Evolutionary conservation across 2,113 vertebrate species (phyloP), one percentile per base, ranked within the genome.

Genomic region (Ctenodactylus gundi): DNA sequence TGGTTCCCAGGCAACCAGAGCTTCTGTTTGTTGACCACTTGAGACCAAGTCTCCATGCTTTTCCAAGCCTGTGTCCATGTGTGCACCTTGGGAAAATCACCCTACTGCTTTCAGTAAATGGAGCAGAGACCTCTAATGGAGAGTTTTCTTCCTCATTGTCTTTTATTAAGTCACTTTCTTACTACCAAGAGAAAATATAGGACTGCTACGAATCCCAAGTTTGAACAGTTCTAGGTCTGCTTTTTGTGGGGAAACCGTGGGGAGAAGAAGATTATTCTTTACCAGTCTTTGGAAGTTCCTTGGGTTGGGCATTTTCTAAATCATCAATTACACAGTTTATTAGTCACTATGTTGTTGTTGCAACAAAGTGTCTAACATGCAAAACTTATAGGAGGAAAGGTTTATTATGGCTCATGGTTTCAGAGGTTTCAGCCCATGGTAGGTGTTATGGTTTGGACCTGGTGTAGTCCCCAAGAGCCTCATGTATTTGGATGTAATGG

Each of bases 21-120:
- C 41, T 13, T 13, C 6, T 57, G 55, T 1, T 21, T 20, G 46
- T 0, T 0, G 7, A 6, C 20, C 27, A 6, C 1, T 1, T 0
- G 44, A 36, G 57, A 18, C 1, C 1, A 0, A 0, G 17, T 12
- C 12, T 49, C 76, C 70, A 29, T 31, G 1, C 27, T 60, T 46
- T 21, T 9, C 58, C 6, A 51, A 12, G 12, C 13, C 20, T 13
- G 3, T 15, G 0, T 11, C 21, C 23, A 21, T 2, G 0, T 81
- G 12, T 31, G 27, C 73, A 25, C 11, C n/a, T 23, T 9, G n/a
- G 67, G 36, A 39, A 41, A 31, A 34, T 27, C 20, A 46, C 44
- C 85, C 36, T 39, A 67, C 23, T 55, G n/a, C 21, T 36, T 14
- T 53, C 64, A 14, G 39, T 23, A 25, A 41, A 31, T 21, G 20